Evolutionary conservation across 2,797 vertebrate genomes (phyloP).

Genomic region (Enteromius treurensis): DNA sequence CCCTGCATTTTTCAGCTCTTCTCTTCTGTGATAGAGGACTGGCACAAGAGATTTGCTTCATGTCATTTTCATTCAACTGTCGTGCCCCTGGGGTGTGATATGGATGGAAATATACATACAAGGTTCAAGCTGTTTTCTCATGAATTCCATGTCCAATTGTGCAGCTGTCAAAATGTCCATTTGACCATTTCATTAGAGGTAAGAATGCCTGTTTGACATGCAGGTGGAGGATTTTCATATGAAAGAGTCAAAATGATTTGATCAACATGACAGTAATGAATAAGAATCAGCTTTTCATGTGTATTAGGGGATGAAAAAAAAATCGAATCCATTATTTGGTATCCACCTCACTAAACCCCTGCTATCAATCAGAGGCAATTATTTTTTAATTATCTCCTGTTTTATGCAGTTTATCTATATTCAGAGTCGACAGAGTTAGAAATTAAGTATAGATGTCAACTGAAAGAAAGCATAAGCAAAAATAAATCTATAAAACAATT

Average conservation of each 20-base stretch:
- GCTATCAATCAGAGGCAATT: constrained; percentile 23
- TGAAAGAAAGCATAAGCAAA: constrained; percentile 1
- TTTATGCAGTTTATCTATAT: constrained; percentile 17
- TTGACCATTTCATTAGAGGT: constrained; percentile 30
- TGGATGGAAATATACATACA: constrained; percentile 41
- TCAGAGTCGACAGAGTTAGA: not conserved
- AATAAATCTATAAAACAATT: constrained; percentile 17
- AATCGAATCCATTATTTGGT: constrained; percentile 7
- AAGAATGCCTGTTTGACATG: constrained; percentile 32
- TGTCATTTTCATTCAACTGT: constrained; percentile 38
- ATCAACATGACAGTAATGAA: constrained; percentile 36
- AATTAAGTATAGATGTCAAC: not conserved
- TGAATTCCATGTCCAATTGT: constrained; percentile 29
- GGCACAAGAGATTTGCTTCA: constrained; percentile 33
- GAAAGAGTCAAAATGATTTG: constrained; percentile 38
- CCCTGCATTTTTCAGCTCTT: constrained; percentile 44
- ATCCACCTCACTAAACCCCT: not conserved
- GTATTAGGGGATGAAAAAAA: constrained; percentile 6
- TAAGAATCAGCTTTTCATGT: not conserved
- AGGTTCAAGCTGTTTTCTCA: constrained; percentile 13
- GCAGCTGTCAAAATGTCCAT: constrained; percentile 42
- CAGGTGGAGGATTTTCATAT: constrained; percentile 36
- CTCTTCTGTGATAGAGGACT: constrained; percentile 50
- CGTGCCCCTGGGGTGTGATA: constrained; percentile 25
- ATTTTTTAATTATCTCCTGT: constrained; percentile 7